Evolutionary conservation across 1,140 invertebrate genomes (phyloP), one percentile per base, ranked within the genome.

Genomic region (Drosophila subpulchrella): DNA sequence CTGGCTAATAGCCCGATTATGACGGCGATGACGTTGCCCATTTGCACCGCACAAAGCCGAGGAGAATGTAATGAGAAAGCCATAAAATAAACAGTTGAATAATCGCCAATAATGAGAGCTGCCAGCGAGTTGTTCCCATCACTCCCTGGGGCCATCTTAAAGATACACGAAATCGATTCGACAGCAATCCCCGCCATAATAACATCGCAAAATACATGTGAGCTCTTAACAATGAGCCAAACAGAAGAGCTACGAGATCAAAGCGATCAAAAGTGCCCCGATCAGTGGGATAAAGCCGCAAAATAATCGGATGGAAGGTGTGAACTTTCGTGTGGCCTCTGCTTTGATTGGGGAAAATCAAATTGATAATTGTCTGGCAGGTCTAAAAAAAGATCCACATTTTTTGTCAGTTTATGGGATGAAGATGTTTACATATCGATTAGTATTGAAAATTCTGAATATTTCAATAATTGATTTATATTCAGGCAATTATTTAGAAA

Each of bases 21-120:
- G 75, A 80, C 42, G 51, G 65, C 73, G 63, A 88, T 88, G 84
- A 88, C 84, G 84, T 62, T 88, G 85, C 85, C 80, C 84, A 72
- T 89, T 89, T 63, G 67, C 61, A 36, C 38, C 12, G 42, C 61
- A 59, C 57, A 68, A 65, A 6, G 44, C 20, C 11, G 71, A 51
- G 82, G 63, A 71, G 57, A 73, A 36, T 77, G 77, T 84, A 88
- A 88, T 89, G 84, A 90, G 84, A 90, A 90, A 88, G 84, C 80
- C 65, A 88, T 88, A 78, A 89, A 89, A 89, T 88, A 88, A 88
- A 88, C 84, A 89, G 80, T 89, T 88, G 79, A 86, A 86, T 86
- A 86, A 83, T 88, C 84, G 81, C 53, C 61, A 56, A 89, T 90
- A 89, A 88, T 89, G 56, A 55, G 68, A 72, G 55, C 70, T 78